These are phyloP conservation scores for Drosophila prolongata DNA, from an alignment of 2,888 invertebrate species.

Conservation along the genomic window DNA sequence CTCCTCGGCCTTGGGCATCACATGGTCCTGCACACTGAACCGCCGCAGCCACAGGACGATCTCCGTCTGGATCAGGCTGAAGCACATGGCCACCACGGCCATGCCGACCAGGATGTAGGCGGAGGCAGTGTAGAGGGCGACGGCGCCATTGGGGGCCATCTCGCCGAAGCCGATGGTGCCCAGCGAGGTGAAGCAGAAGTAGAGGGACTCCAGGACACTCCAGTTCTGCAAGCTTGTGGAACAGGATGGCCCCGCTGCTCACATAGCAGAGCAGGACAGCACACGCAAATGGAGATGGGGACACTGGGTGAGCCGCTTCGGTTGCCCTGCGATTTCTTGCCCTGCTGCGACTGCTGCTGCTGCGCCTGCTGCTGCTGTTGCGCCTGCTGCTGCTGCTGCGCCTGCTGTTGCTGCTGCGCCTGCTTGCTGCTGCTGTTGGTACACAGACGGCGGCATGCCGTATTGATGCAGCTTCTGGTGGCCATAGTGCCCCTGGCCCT, in stretches of 20 bases:
- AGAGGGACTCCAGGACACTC: slow-evolving; percentile 94
- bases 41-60: slow-evolving; percentile 85
- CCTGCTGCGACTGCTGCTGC: slow-evolving; percentile 33
- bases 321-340: slow-evolving; percentile 23
- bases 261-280: slow-evolving; percentile 95
- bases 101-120: slow-evolving; percentile 93
- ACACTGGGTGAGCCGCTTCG: slow-evolving; percentile 86
- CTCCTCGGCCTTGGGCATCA: slow-evolving; percentile 85
- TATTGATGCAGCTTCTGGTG: slow-evolving; percentile 46
- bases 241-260: slow-evolving; percentile 94
- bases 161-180: slow-evolving; percentile 95
- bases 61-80: slow-evolving; percentile 93
- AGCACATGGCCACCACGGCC: slow-evolving; percentile 94
- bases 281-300: slow-evolving; percentile 93
- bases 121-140: slow-evolving; percentile 91
- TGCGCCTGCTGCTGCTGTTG: slow-evolving; percentile 45
- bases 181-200: slow-evolving; percentile 91
- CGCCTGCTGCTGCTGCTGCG: slow-evolving; percentile 35
- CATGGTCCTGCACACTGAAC: slow-evolving; percentile 84
- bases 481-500: slow-evolving; percentile 50
- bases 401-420: slow-evolving; percentile 47
- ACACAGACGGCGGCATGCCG: slow-evolving; percentile 66
- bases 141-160: slow-evolving; percentile 88
- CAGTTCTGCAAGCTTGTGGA: slow-evolving; percentile 96
- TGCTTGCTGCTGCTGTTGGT: slow-evolving; percentile 64